phyloP scores from a whole-genome alignment of 2,797 vertebrate species.

The Sebastes diploproa region DNA sequence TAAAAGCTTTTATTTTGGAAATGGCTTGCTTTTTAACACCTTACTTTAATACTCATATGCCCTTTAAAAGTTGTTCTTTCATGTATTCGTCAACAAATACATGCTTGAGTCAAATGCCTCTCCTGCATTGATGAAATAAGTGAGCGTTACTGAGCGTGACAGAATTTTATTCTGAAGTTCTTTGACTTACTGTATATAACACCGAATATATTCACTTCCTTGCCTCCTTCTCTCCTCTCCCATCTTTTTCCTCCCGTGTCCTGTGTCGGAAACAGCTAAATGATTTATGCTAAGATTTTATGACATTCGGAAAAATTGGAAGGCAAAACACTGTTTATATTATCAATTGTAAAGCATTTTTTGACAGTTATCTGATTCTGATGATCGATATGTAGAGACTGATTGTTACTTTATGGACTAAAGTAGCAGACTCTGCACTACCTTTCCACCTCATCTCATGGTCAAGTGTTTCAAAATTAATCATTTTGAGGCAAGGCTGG shows the following conservation, averaged over 20 bases:
- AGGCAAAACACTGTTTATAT: not conserved
- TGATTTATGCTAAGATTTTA: not conserved
- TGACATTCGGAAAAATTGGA: not conserved
- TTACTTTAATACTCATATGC: not conserved
- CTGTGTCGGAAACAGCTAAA: not conserved
- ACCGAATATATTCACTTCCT: not conserved
- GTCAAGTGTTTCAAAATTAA: constrained; percentile 23
- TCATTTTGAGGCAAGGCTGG: constrained; percentile 19
- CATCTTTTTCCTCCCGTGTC: not conserved
- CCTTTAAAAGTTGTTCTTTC: not conserved
- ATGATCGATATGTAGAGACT: not conserved
- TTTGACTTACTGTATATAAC: not conserved
- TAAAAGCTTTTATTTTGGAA: not conserved
- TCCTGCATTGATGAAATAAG: not conserved
- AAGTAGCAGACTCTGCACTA: not conserved
- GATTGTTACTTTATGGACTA: not conserved
- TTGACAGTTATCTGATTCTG: not conserved
- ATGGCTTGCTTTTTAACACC: not conserved
- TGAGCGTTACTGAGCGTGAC: not conserved
- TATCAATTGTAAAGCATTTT: not conserved
- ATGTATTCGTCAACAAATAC: not conserved
- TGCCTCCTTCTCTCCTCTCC: not conserved
- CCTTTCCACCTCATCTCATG: not conserved
- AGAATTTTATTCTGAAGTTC: not conserved
- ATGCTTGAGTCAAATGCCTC: not conserved